Evolutionary conservation across 2,113 vertebrate genomes (phyloP).

Genomic region (Oryzias woworae): DNA sequence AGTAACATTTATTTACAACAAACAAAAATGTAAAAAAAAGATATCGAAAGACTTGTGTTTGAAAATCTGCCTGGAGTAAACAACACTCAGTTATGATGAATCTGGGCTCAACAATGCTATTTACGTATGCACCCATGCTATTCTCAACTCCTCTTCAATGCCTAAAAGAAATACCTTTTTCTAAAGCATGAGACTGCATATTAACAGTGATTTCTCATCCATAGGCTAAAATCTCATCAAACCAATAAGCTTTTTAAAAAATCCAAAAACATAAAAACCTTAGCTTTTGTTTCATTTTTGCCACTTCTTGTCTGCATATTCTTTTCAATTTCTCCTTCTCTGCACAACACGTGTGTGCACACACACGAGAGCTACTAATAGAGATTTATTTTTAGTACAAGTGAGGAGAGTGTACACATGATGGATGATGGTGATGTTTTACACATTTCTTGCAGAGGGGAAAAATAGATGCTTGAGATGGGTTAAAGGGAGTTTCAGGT

Average conservation of each 20-base stretch:
- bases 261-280: neutral
- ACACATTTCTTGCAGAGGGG: constrained; percentile 46
- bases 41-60: too few species aligned
- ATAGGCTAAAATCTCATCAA: too few species aligned
- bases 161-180: too few species aligned
- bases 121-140: too few species aligned
- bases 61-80: too few species aligned
- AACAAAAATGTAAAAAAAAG: too few species aligned
- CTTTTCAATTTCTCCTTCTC: constrained; percentile 9
- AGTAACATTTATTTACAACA: neutral
- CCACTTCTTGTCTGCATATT: constrained; percentile 4
- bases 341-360: constrained; percentile 2
- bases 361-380: constrained; percentile 71
- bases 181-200: neutral
- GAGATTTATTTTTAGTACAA: constrained; percentile 77
- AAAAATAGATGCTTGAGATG: constrained; percentile 10
- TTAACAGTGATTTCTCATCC: too few species aligned
- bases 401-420: constrained; percentile 68
- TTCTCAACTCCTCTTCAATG: too few species aligned
- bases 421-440: constrained; percentile 75
- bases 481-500: constrained; percentile 30
- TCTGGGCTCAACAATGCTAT: too few species aligned
- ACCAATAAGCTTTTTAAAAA: neutral
- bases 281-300: neutral
- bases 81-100: too few species aligned